These are phyloP conservation scores for Dendronephthya gigantea DNA, from an alignment of 64 coral and sea anemone species.

Conservation along the genomic window DNA sequence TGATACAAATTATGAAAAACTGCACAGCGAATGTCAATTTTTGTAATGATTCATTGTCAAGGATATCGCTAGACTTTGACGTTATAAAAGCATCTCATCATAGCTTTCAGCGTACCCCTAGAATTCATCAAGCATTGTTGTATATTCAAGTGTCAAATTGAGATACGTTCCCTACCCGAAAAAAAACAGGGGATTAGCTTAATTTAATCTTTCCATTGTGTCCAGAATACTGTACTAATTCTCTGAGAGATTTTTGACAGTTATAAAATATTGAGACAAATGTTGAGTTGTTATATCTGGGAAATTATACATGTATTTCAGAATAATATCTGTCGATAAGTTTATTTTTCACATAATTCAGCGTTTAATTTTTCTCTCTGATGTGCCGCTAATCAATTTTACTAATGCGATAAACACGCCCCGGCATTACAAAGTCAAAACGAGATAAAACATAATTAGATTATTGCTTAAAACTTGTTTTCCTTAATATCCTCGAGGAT, in stretches of 20 bases:
- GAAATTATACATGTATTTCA: too few relatives aligned
- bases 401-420: constrained; percentile 22
- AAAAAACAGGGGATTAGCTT: constrained; percentile 11
- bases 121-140: background rate
- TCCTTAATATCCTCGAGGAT: constrained; percentile 15
- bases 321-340: background rate
- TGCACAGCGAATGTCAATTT: background rate
- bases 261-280: background rate
- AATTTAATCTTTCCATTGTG: constrained; percentile 4
- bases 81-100: background rate
- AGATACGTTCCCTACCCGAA: background rate
- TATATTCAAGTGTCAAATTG: background rate
- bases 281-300: too few relatives aligned
- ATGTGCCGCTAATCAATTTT: constrained; percentile 20
- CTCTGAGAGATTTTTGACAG: background rate
- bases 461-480: background rate
- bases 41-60: too few relatives aligned
- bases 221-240: background rate
- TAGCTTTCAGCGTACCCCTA: background rate
- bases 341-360: too few relatives aligned
- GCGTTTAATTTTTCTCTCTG: background rate
- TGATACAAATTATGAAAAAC: background rate
- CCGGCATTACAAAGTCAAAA: constrained; percentile 10
- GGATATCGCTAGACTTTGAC: background rate
- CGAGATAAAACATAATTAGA: constrained; percentile 17